Evolutionary conservation across 2,888 invertebrate genomes (phyloP).

Genomic region (Toxonevra muliebris): DNA sequence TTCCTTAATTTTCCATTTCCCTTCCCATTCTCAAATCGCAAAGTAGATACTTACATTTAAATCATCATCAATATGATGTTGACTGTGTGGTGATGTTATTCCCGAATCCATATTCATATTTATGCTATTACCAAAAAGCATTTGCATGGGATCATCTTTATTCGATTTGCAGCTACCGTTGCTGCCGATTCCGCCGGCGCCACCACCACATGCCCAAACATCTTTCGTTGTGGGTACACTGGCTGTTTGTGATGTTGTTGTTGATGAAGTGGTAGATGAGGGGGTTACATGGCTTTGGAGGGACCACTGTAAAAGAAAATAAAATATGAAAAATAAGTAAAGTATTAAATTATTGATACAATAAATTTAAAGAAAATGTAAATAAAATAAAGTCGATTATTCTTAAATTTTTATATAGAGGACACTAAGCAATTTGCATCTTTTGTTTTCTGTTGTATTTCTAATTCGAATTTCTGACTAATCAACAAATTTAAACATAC

Average conservation of each 20-base stretch:
- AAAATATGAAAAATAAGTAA: not conserved
- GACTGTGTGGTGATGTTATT: slow-evolving; percentile 53
- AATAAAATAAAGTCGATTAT: too few relatives aligned
- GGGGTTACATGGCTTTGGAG: slow-evolving; percentile 53
- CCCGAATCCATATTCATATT: slow-evolving; percentile 48
- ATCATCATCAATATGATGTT: slow-evolving; percentile 51
- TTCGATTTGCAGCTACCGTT: slow-evolving; percentile 22
- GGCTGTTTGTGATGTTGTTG: slow-evolving; percentile 32
- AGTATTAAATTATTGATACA: too few relatives aligned
- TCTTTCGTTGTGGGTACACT: slow-evolving; percentile 46
- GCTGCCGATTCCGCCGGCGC: too few relatives aligned
- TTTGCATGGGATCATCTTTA: slow-evolving; percentile 45
- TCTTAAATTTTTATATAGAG: too few relatives aligned
- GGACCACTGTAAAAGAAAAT: slow-evolving; percentile 54
- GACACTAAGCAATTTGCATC: too few relatives aligned
- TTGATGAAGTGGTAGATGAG: slow-evolving; percentile 35
- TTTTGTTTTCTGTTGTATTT: too few relatives aligned
- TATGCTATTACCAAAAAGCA: slow-evolving; percentile 40
- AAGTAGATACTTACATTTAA: slow-evolving; percentile 46
- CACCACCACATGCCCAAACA: slow-evolving; percentile 54
- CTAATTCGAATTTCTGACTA: too few relatives aligned
- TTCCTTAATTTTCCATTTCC: too few relatives aligned
- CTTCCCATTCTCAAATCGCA: not conserved
- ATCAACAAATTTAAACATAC: too few relatives aligned
- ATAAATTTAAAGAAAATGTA: too few relatives aligned